Evolutionary conservation across 1,140 invertebrate species (phyloP).

Genomic region (Galleria mellonella): DNA sequence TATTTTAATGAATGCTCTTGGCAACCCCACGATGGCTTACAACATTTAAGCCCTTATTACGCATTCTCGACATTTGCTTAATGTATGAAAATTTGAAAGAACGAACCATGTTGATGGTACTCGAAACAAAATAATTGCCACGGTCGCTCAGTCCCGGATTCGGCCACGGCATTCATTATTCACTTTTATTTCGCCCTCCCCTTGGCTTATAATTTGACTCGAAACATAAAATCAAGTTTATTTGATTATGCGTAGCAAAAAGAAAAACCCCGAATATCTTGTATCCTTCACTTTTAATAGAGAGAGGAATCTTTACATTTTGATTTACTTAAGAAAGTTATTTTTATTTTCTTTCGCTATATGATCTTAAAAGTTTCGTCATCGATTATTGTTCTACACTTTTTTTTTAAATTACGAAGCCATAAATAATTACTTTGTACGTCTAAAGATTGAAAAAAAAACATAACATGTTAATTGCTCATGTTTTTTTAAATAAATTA

Average conservation of each 20-base stretch:
- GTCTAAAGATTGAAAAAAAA: no score
- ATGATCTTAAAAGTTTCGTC: no score
- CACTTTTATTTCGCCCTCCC: constrained; percentile 70
- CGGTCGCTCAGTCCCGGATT: constrained; percentile 63
- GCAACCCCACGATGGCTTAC: constrained; percentile 49
- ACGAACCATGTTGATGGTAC: constrained; percentile 70
- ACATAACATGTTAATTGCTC: no score
- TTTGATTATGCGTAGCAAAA: constrained; percentile 65
- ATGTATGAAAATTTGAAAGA: constrained; percentile 74
- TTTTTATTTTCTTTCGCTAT: not conserved
- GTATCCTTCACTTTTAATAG: constrained; percentile 49
- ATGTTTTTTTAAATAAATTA: no score
- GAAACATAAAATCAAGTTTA: constrained; percentile 74
- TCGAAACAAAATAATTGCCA: constrained; percentile 73
- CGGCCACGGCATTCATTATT: constrained; percentile 69
- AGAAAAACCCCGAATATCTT: constrained; percentile 46
- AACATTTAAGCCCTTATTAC: constrained; percentile 67
- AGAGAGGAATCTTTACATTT: constrained; percentile 19
- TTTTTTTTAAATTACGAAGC: no score
- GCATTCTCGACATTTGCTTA: constrained; percentile 72
- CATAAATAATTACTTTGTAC: no score
- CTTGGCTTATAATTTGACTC: constrained; percentile 71
- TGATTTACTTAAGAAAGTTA: constrained; percentile 20
- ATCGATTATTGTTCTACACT: no score
- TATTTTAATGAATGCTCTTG: constrained; percentile 48